phyloP scores from a whole-genome alignment of 2,113 vertebrate genomes.

The Albula glossodonta region DNA sequence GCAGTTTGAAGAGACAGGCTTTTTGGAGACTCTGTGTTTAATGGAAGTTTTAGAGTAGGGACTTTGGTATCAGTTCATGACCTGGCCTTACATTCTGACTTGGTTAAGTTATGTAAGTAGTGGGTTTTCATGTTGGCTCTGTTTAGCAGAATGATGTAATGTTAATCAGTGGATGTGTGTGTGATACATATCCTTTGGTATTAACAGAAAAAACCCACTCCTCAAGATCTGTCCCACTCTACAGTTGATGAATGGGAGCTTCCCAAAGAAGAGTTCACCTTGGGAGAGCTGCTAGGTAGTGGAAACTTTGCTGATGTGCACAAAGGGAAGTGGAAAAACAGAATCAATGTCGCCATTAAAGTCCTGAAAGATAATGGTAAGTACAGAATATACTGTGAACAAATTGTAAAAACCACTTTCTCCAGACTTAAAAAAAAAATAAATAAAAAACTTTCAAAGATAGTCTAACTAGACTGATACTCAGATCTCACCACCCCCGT shows the following conservation, averaged over 20 bases:
- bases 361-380: constrained; percentile 70
- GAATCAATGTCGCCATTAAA: constrained; percentile 78
- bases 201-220: constrained; percentile 58
- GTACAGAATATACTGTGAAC: constrained; percentile 9
- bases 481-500: too few relatives aligned
- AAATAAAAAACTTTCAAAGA: too few relatives aligned
- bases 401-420: background rate
- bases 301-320: constrained; percentile 78
- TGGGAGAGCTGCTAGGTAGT: constrained; percentile 68
- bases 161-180: background rate
- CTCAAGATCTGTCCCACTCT: constrained; percentile 48
- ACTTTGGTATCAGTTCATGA: too few relatives aligned
- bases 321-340: constrained; percentile 74
- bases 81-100: too few relatives aligned
- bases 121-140: background rate
- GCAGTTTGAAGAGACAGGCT: too few relatives aligned
- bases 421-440: too few relatives aligned
- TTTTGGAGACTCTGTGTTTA: too few relatives aligned
- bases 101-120: background rate
- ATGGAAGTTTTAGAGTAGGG: too few relatives aligned
- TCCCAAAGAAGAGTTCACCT: constrained; percentile 71
- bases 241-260: constrained; percentile 75
- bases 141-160: background rate
- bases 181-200: background rate
- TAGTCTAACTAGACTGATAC: too few relatives aligned